A percentile compares a stretch with the other conserved stretches of the same genome.
These are phyloP conservation scores for Melikaiella ostensackeni DNA, from an alignment of 2,888 invertebrate genomes.

Conservation along the genomic window DNA sequence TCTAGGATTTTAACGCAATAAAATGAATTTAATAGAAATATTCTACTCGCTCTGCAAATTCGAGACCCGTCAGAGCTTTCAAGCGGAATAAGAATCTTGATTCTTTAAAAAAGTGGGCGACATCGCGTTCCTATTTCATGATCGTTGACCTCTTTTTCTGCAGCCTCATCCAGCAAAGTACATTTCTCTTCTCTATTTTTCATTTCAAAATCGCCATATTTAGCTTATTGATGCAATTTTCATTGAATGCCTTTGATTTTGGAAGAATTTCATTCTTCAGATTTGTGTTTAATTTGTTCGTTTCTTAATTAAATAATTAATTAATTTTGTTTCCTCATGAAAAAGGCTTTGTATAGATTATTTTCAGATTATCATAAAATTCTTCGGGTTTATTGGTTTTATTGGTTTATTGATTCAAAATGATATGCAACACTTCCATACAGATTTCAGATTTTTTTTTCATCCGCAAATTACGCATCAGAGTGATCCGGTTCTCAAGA, in stretches of 20 bases:
- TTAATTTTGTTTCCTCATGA: too few relatives aligned
- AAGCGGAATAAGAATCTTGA: slow-evolving; percentile 18
- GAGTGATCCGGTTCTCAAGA: too few relatives aligned
- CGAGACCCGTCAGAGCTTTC: slow-evolving; percentile 19
- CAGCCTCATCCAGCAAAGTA: slow-evolving; percentile 4
- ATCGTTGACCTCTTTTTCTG: slow-evolving; percentile 36
- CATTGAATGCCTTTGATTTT: neutral
- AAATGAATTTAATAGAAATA: neutral
- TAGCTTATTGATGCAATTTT: neutral
- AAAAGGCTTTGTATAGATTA: too few relatives aligned
- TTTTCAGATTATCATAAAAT: too few relatives aligned
- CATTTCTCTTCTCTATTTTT: slow-evolving; percentile 29
- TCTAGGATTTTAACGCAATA: too few relatives aligned
- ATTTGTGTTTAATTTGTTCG: neutral
- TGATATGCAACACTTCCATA: too few relatives aligned
- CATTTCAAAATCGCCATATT: neutral
- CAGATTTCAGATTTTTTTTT: too few relatives aligned
- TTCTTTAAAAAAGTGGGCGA: slow-evolving; percentile 31
- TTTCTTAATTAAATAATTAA: neutral
- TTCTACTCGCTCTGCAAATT: neutral
- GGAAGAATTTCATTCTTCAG: neutral
- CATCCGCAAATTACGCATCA: too few relatives aligned
- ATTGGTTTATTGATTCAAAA: too few relatives aligned
- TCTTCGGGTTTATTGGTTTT: too few relatives aligned
- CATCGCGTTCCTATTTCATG: slow-evolving; percentile 35